Conservation (phyloP, 1,140 invertebrate genomes). For the Lordiphosa collinella region DNA sequence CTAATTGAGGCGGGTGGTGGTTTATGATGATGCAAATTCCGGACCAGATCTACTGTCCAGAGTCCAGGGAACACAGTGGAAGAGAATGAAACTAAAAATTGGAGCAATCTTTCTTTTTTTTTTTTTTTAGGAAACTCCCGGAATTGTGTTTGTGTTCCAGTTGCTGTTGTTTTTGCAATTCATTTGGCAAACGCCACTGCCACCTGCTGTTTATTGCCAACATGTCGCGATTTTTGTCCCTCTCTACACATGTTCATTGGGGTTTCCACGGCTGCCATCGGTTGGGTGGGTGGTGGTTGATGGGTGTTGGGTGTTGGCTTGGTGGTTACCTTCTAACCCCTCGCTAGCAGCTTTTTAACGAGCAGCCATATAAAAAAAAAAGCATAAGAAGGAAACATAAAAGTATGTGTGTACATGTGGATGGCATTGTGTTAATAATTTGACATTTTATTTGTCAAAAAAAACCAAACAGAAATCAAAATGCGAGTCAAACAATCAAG, state of each 20-base stretch:
- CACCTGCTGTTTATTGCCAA: conserved; percentile 76
- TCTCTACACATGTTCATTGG: conserved; percentile 31
- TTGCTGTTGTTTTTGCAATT: conserved; percentile 18
- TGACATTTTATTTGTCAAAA: conserved; percentile 72
- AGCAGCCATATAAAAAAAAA: not conserved
- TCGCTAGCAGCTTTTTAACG: conserved; percentile 7
- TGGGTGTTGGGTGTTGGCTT: too few relatives aligned
- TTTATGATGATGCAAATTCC: conserved; percentile 34
- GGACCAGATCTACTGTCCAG: not conserved
- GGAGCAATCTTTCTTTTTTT: conserved; percentile 34
- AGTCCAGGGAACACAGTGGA: not conserved
- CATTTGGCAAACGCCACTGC: conserved; percentile 44
- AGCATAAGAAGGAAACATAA: too few relatives aligned
- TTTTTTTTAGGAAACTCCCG: not conserved
- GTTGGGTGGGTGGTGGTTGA: not conserved
- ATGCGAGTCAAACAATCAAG: conserved; percentile 44
- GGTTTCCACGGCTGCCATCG: conserved; percentile 11
- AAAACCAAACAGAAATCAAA: conserved; percentile 1
- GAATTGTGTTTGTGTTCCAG: too few relatives aligned
- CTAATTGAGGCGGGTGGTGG: conserved; percentile 71
- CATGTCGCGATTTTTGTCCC: conserved; percentile 59
- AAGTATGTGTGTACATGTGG: not conserved
- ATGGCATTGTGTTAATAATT: conserved; percentile 64
- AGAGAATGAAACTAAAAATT: conserved; percentile 44
- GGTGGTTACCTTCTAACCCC: conserved; percentile 15